Percentiles rank a stretch among this genome's conserved stretches.
Evolutionary conservation across 2,797 vertebrate genomes (phyloP).

Genomic region (Pagetopsis macropterus): DNA sequence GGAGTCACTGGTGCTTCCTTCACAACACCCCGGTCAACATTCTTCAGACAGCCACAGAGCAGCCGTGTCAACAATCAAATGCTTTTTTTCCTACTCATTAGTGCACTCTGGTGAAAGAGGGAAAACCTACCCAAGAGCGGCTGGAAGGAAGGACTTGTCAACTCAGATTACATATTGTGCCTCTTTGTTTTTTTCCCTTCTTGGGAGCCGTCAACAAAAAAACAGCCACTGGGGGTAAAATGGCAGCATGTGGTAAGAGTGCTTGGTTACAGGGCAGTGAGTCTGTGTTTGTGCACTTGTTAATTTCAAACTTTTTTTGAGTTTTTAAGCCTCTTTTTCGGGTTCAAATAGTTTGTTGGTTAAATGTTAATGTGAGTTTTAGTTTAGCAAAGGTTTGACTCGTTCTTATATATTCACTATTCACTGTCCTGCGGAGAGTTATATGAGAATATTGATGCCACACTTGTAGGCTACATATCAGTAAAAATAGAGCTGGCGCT

Average conservation of each 20-base stretch:
- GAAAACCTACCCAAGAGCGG: slow-evolving; percentile 52
- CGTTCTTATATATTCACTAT: too few species aligned
- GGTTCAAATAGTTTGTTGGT: background rate
- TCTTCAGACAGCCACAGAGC: slow-evolving; percentile 68
- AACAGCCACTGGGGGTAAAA: background rate
- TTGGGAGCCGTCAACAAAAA: slow-evolving; percentile 35
- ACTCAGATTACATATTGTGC: slow-evolving; percentile 62
- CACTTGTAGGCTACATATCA: background rate
- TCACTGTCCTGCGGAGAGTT: background rate
- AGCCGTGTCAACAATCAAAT: slow-evolving; percentile 69
- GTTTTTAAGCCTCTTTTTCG: background rate
- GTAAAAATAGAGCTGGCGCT: background rate
- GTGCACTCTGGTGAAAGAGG: slow-evolving; percentile 68
- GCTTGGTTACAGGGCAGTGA: slow-evolving; percentile 26
- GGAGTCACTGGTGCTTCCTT: slow-evolving; percentile 65
- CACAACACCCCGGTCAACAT: slow-evolving; percentile 67
- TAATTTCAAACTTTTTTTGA: background rate
- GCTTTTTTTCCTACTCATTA: slow-evolving; percentile 72
- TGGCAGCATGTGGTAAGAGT: slow-evolving; percentile 41
- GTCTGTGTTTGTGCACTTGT: background rate
- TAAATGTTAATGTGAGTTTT: background rate
- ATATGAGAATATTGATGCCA: background rate
- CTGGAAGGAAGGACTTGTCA: slow-evolving; percentile 65
- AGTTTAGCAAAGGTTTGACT: background rate
- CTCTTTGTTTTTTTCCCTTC: slow-evolving; percentile 53